phyloP scores from a whole-genome alignment of 2,113 vertebrate species.

The Passer montanus region DNA sequence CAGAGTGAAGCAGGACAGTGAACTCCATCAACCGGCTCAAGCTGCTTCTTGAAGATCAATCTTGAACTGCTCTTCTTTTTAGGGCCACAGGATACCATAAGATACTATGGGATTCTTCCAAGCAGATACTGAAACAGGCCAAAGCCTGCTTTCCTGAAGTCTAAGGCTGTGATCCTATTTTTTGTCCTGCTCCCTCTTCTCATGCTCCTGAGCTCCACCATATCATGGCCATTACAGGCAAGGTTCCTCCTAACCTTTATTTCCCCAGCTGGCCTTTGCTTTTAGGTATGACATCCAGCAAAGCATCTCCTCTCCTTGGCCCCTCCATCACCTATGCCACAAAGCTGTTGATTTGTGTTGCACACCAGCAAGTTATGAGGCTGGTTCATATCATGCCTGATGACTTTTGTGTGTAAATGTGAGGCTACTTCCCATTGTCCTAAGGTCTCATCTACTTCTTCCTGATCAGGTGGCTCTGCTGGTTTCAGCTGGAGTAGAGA shows the following conservation, averaged over 20 bases:
- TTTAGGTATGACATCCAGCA: not conserved
- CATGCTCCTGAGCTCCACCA: not conserved
- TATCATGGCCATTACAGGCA: not conserved
- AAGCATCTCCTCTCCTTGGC: rapidly evolving
- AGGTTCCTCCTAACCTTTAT: not conserved
- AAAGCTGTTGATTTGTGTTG: not conserved
- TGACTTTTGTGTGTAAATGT: not conserved
- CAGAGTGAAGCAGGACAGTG: not conserved
- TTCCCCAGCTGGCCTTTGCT: not conserved
- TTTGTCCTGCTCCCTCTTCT: not conserved
- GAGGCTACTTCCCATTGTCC: not conserved
- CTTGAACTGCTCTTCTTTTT: not conserved
- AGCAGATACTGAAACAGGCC: not conserved
- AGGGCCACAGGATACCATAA: not conserved
- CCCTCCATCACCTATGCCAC: rapidly evolving
- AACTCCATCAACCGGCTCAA: not conserved
- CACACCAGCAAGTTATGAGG: not conserved
- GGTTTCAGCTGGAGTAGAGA: not conserved
- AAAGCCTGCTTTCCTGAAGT: not conserved
- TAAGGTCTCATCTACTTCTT: not conserved
- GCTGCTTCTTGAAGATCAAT: not conserved
- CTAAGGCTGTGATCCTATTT: not conserved
- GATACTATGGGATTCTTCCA: not conserved
- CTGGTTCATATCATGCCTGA: not conserved
- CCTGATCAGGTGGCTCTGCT: not conserved